Percentiles rank a stretch among this genome's conserved stretches.
These are phyloP conservation scores for Moxostoma hubbsi DNA, from an alignment of 2,797 vertebrate species.

Conservation along the genomic window DNA sequence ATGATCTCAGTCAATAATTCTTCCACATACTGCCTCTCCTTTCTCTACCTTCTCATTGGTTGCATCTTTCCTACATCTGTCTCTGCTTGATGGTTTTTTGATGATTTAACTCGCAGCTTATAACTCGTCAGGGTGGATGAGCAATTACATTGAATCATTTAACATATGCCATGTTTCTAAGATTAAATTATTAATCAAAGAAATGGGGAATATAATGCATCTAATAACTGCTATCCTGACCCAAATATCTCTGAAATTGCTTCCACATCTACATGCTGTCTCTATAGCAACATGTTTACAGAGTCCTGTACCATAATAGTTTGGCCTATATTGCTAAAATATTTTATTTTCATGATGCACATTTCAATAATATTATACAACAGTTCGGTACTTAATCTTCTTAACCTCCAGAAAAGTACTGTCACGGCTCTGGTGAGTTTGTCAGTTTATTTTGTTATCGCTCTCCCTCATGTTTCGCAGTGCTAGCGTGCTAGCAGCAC, in stretches of 20 bases:
- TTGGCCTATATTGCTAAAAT: not conserved
- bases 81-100: not conserved
- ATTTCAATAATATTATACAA: not conserved
- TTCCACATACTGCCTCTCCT: too few relatives aligned
- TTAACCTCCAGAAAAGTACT: slow-evolving; percentile 9
- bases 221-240: not conserved
- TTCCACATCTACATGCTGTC: not conserved
- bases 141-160: not conserved
- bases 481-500: too few relatives aligned
- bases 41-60: not conserved
- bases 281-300: not conserved
- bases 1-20: too few relatives aligned
- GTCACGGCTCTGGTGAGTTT: too few relatives aligned
- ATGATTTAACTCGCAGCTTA: slow-evolving; percentile 35
- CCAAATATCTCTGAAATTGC: not conserved
- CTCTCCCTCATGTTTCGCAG: too few relatives aligned
- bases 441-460: too few relatives aligned
- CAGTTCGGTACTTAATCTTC: slow-evolving; percentile 1
- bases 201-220: not conserved
- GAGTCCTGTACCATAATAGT: not conserved
- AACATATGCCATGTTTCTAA: not conserved
- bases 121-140: slow-evolving; percentile 37
- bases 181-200: not conserved
- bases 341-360: not conserved
- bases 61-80: slow-evolving; percentile 5